Evolutionary conservation across 2,797 vertebrate species (phyloP).

Genomic region (Macroramphosus scolopax): DNA sequence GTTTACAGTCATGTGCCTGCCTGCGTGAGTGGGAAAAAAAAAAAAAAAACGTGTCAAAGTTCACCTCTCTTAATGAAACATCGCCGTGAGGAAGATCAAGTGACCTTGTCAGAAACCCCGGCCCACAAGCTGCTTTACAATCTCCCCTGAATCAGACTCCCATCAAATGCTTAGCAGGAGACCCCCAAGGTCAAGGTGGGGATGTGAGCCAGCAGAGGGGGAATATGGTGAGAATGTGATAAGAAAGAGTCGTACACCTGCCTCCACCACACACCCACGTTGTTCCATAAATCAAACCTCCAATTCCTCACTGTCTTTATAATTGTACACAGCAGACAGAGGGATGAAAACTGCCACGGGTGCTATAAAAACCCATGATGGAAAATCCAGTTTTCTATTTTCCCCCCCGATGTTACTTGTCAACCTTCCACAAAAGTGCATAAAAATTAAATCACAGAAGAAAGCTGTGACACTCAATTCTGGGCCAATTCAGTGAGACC

Average conservation of each 20-base stretch:
- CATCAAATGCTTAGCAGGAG: conserved; percentile 34
- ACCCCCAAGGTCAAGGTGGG: conserved; percentile 49
- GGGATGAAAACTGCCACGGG: conserved; percentile 21
- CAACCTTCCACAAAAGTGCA: too few relatives aligned
- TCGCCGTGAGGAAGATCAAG: conserved; percentile 24
- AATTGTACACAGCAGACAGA: conserved; percentile 16
- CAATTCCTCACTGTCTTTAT: conserved; percentile 20
- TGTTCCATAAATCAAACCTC: conserved; percentile 40
- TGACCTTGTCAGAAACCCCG: conserved; percentile 57
- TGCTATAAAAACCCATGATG: conserved; percentile 21
- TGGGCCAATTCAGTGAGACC: neutral
- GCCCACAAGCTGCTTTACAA: conserved; percentile 35
- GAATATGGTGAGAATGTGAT: conserved; percentile 19
- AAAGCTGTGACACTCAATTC: neutral
- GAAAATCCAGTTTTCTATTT: conserved; percentile 6
- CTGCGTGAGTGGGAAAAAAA: too few relatives aligned
- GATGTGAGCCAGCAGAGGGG: conserved; percentile 18
- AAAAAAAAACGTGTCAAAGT: conserved; percentile 41
- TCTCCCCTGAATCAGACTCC: conserved; percentile 23
- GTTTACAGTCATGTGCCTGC: conserved; percentile 14
- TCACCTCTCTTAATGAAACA: conserved; percentile 49
- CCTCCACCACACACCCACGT: conserved; percentile 16
- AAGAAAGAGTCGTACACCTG: conserved; percentile 23
- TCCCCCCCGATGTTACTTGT: too few relatives aligned
- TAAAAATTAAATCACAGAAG: too few relatives aligned